Conservation (phyloP, 2,888 invertebrate genomes). For the Kuschelorhynchus macadamiae region DNA sequence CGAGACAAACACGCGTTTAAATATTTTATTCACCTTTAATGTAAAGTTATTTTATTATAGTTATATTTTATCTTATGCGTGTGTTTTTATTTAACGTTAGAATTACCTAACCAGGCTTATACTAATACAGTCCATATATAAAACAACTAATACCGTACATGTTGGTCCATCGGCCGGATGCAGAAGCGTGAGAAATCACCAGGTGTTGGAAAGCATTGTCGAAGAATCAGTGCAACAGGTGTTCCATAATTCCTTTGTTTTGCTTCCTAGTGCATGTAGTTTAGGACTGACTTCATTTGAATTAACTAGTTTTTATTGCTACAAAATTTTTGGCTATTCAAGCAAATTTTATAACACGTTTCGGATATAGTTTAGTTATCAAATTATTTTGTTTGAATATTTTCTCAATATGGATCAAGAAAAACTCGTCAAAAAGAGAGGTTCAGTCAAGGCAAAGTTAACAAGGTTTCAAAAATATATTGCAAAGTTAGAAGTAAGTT, state of each 20-base stretch:
- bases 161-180: neutral
- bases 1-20: too few species aligned
- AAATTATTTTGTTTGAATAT: neutral
- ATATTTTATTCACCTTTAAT: too few species aligned
- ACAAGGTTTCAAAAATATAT: neutral
- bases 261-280: neutral
- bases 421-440: slow-evolving; percentile 6
- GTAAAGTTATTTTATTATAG: too few species aligned
- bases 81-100: neutral
- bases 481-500: neutral
- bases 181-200: neutral
- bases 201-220: neutral
- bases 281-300: neutral
- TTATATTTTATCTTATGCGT: too few species aligned
- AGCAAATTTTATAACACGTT: neutral
- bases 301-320: neutral
- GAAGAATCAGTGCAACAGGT: neutral
- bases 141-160: neutral
- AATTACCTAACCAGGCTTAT: neutral
- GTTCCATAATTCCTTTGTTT: neutral
- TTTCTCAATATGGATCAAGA: neutral
- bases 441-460: slow-evolving; percentile 1
- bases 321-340: neutral
- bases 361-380: neutral
- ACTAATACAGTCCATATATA: too few species aligned